phyloP scores from a whole-genome alignment of 2,113 vertebrate species.

The Dromas ardeola region DNA sequence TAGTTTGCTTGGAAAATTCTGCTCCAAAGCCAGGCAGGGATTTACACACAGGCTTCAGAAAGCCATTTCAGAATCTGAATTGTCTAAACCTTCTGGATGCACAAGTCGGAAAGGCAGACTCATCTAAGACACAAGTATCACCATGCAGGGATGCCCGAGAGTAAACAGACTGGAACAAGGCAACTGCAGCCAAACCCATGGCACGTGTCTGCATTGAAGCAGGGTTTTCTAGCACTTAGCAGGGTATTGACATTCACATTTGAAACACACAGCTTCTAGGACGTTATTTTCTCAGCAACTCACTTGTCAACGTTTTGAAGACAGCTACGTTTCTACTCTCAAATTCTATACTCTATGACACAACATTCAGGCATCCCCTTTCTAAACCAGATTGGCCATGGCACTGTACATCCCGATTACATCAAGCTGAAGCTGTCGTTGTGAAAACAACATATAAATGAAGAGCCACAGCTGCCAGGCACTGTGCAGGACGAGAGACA shows the following conservation, averaged over 20 bases:
- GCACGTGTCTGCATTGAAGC: accelerated
- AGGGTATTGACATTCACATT: neutral
- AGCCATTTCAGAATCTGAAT: neutral
- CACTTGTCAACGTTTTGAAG: neutral
- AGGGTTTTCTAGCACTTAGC: neutral
- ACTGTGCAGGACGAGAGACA: neutral
- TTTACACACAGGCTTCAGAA: neutral
- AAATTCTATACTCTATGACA: neutral
- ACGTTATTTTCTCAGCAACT: neutral
- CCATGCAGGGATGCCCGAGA: accelerated
- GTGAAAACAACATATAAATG: neutral
- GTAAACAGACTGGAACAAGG: neutral
- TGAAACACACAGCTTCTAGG: neutral
- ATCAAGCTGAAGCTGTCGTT: neutral
- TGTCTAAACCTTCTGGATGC: neutral
- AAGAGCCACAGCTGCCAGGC: neutral
- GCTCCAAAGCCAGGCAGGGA: neutral
- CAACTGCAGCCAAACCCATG: neutral
- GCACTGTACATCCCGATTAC: neutral
- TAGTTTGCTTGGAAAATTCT: neutral
- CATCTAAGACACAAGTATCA: neutral
- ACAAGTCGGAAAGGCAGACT: neutral
- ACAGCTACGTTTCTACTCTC: neutral
- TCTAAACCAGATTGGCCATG: neutral
- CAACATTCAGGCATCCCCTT: constrained; percentile 3